Conservation (phyloP, 2,888 invertebrate genomes). For the Limnephilus rhombicus region DNA sequence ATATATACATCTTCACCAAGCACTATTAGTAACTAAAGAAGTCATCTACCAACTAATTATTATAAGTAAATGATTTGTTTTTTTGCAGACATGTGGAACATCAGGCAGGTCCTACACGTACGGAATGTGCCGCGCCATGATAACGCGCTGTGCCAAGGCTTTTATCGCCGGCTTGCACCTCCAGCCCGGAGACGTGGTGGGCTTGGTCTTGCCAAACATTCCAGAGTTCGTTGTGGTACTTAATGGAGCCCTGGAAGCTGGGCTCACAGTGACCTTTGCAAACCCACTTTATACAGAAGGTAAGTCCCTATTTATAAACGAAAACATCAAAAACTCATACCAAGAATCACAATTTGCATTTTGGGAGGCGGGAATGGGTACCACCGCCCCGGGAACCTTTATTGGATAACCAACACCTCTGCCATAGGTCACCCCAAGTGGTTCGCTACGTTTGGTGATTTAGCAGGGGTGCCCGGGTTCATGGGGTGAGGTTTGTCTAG, state of each 20-base stretch:
- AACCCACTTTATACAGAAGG: slow-evolving; percentile 85
- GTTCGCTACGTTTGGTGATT: too few relatives aligned
- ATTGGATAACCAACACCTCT: too few relatives aligned
- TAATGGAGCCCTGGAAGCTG: slow-evolving; percentile 82
- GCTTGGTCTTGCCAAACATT: slow-evolving; percentile 83
- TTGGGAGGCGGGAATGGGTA: too few relatives aligned
- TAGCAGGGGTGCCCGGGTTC: too few relatives aligned
- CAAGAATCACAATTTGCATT: too few relatives aligned
- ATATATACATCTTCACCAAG: too few relatives aligned
- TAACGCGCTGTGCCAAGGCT: slow-evolving; percentile 79
- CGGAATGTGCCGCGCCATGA: slow-evolving; percentile 79
- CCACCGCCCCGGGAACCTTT: too few relatives aligned
- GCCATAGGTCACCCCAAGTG: too few relatives aligned
- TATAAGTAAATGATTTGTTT: neutral
- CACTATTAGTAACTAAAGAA: neutral
- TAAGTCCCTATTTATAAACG: slow-evolving; percentile 68
- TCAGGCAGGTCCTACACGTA: slow-evolving; percentile 82
- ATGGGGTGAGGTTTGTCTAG: too few relatives aligned
- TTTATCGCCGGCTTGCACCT: slow-evolving; percentile 78
- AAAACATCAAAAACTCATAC: neutral
- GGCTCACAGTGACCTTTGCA: slow-evolving; percentile 82
- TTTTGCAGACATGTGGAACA: slow-evolving; percentile 81
- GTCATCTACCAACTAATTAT: neutral
- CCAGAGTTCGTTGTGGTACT: slow-evolving; percentile 84
- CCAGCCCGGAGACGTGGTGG: slow-evolving; percentile 81